Base-by-base conservation (phyloP, 2,888 invertebrate genomes). In the Patella depressa region DNA sequence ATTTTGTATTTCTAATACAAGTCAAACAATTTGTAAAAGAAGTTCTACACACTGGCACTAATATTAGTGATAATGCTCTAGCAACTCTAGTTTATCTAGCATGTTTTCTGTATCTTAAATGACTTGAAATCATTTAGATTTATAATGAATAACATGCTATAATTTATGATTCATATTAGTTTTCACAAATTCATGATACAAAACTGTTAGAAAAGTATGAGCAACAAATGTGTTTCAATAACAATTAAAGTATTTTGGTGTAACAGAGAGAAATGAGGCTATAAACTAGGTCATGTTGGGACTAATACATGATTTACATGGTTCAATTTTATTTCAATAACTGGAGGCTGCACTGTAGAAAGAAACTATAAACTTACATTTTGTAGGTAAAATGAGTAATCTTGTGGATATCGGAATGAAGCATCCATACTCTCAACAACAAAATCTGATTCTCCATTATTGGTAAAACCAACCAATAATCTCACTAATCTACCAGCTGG, bases 401-500 rank as follows among this genome's bases (percentile, higher is more conserved):
- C 99, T 96, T 98, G 96, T 12, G 99, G 98, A 91, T 99, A 99
- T 86, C 98, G 95, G 95, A 99, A 98, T 0, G 99, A 98, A 0
- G 98, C 98, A 89, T 99, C 99, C 90, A 99, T 94, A 9, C 96
- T 95, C 90, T 99, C 98, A 34, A 99, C 94, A 45, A 96, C 92
- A 89, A 98, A 98, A 85, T 98, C 97, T 74, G 88, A 85, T 79
- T 95, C 94, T 73, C 98, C 99, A 90, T 96, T 97, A 93, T 99
- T 99, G 76, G 95, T 94, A 93, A 99, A 98, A 34, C 99, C 98
- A 81, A 99, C 96, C 1, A 99, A 93, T 92, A 98, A 96, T 91
- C 98, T 97, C 0, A 98, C 98, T 72, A 97, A 94, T 88, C 95
- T 94, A 70, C 99, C 98, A 85, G 96, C 98, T 89, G 97, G 96